Evolutionary conservation across 2,113 vertebrate species (phyloP).

Genomic region (Ciconia boyciana): DNA sequence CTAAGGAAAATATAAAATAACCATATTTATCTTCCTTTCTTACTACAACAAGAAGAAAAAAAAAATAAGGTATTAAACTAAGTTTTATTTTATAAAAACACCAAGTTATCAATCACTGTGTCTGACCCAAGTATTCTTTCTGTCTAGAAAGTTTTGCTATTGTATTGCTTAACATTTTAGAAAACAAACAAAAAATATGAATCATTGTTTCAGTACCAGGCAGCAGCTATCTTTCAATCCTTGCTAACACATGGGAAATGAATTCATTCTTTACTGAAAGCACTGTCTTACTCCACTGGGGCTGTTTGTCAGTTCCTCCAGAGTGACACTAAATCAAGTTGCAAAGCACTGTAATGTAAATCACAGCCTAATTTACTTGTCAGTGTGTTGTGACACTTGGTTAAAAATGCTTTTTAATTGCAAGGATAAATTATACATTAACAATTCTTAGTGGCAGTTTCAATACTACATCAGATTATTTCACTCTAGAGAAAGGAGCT

Average conservation of each 20-base stretch:
- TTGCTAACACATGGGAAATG: conserved; percentile 33
- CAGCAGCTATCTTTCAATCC: conserved; percentile 24
- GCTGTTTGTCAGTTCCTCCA: conserved; percentile 72
- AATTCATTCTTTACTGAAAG: conserved; percentile 55
- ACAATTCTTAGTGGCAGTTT: conserved; percentile 74
- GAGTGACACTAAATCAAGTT: conserved; percentile 74
- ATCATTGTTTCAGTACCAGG: background rate
- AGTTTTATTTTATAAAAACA: background rate
- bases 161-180: background rate
- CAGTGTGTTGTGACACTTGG: conserved; percentile 80
- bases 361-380: conserved; percentile 82
- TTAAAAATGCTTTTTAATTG: conserved; percentile 85
- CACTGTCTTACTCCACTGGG: conserved; percentile 46
- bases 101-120: background rate
- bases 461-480: conserved; percentile 72
- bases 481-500: conserved; percentile 37
- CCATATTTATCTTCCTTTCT: background rate
- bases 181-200: conserved; percentile 43
- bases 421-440: conserved; percentile 82
- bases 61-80: background rate
- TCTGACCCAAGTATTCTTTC: background rate
- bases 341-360: conserved; percentile 73
- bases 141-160: background rate
- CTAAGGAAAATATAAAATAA: background rate
- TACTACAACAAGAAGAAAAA: background rate